Evolutionary conservation across 2,888 invertebrate genomes (phyloP), one percentile per base, ranked within the genome.

Genomic region (Helobdella robusta): DNA sequence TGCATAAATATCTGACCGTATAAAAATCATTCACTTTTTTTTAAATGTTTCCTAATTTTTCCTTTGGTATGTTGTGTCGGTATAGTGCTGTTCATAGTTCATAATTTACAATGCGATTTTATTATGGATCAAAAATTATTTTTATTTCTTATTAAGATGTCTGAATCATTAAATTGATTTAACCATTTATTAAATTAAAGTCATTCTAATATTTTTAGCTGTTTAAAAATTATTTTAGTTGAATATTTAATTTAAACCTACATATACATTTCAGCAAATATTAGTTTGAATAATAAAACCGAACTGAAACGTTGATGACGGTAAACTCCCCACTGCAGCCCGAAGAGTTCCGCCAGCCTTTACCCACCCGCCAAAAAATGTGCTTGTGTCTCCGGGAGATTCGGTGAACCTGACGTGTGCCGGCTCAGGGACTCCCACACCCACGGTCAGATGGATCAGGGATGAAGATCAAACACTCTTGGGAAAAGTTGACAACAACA

Each of bases 371-470:
- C 93, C 95, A 68, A 87, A 89, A 48, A 81, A 87, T 60, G 88
- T 86, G 72, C 91, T 93, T 77, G 93, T 97, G 63, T 90, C 89
- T 85, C 84, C 93, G 61, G 93, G 93, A 20, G 88, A 89, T 0
- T 88, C 88, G 76, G 83, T 95, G 73, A 95, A 91, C 79, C 83
- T 98, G 72, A 92, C 92, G 65, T 98, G 97, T 80, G 92, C 94
- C 64, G 97, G 97, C 11, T 89, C 91, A 35, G 97, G 97, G 25
- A 91, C 95, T 0, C 97, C 97, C 6, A 94, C 95, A 94, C 97
- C 97, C 1, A 87, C 86, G 73, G 94, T 98, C 64, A 92, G 91
- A 81, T 76, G 76, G 46, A 73, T 76, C 66, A 64, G 54, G 67
- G 76, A 75, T 18, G 75, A 74, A 56, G 66, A 71, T 79, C 90